Base-by-base conservation (phyloP, 2,113 vertebrate species). In the Choloepus hoffmanni region DNA sequence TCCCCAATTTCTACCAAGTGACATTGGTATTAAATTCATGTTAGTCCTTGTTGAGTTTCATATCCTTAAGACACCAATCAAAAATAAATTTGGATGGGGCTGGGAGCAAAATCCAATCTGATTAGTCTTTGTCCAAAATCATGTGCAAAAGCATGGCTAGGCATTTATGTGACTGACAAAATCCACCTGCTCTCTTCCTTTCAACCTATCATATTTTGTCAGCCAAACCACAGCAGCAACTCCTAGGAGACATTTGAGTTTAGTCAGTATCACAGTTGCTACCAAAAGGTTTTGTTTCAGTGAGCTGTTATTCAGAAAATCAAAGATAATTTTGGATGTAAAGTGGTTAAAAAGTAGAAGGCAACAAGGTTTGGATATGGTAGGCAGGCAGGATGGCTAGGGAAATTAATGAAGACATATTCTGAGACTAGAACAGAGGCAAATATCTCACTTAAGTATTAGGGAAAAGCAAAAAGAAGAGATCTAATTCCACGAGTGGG, bases 301-400 rank as follows among this genome's bases (percentile, higher is more conserved):
- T 50, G 45, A 88, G 63, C 23, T 63, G 13, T 53, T 78, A 94
- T 84, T 65, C 43, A 86, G 63, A 53, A 93, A 85, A 85, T 89
- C 36, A 89, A 77, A 12, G 24, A n/a, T 53, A 90, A 83, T 92
- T 74, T 91, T 85, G 26, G 2, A 68, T 48, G 67, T 62, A 89
- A 95, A 92, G 18, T n/a, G 28, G 53, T 82, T 86, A 92, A 95
- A 93, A 96, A 91, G 33, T 90, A 89, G 83, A 28, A 68, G 36
- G 9, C 13, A 96, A 48, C 15, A 74, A 95, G 43, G 3, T 13
- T 70, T 83, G 55, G 53, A 83, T 72, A 28, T 70, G 45, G 58
- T 68, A 84, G 86, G 30, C 9, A 94, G 40, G 40, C 45, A 90
- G 28, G 43, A 79, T 89, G 19, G 18, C 65, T 85, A 82, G 72